Evolutionary conservation across 1,140 invertebrate genomes (phyloP), one percentile per base, ranked within the genome.

Genomic region (Drosophila nasuta): DNA sequence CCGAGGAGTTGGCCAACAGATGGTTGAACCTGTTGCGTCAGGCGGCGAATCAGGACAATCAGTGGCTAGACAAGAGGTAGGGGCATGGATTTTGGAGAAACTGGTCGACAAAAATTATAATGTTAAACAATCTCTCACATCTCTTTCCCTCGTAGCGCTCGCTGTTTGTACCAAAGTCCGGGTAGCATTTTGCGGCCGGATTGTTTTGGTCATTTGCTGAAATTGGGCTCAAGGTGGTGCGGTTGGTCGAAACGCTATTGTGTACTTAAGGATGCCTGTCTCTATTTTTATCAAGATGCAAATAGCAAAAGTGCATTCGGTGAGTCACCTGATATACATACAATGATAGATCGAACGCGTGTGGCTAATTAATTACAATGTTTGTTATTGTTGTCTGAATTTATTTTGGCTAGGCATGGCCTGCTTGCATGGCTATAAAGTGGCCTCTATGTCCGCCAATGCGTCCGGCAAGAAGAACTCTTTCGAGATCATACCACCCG

Each of bases 391-490:
- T 57, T 43, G 66, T 51, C 48, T 71, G 48, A 72, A 71, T 76
- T 65, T 48, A 41, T 17, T 72, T 28, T 78, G 56, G 46, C 52
- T 54, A 88, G 97, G 97, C 56, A 97, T 98, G 92, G 96, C 96
- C 48, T 98, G 97, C 93, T 94, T 99, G n/a, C 98, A 99, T 92
- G 98, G 98, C 51, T 99, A 98, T 93, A 95, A 96, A 89, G 97
- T 98, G 64, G 97, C 97, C 93, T 95, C 95, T 64, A 96, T 96
- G 77, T 95, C 95, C 2, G 93, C 94, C 13, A 94, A 93, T 74
- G 94, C 96, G 5, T 95, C 95, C 15, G 96, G 96, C 51, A 96
- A 97, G 86, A 98, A 97, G 92, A 97, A 97, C 93, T 96, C 97
- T 15, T 99, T 99, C 93, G 97, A 98, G 93, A 95, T 98, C 30